These are phyloP conservation scores for Halictus rubicundus DNA, from an alignment of 1,140 invertebrate species.

Conservation along the genomic window DNA sequence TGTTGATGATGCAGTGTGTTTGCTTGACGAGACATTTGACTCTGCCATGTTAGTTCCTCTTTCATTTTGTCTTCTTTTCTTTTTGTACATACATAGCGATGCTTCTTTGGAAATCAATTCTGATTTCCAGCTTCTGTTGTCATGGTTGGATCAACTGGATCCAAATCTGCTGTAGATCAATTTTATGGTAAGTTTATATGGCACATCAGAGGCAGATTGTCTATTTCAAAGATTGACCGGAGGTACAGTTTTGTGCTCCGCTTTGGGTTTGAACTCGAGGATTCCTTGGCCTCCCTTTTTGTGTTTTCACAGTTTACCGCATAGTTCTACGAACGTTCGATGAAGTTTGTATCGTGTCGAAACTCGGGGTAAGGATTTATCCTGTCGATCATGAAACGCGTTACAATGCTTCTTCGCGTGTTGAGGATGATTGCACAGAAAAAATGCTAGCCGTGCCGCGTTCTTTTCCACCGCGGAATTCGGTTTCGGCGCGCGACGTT, in stretches of 20 bases:
- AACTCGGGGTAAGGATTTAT: background rate
- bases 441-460: background rate
- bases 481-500: background rate
- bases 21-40: background rate
- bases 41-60: background rate
- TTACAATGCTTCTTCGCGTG: background rate
- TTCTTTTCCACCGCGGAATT: background rate
- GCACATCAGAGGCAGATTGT: background rate
- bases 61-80: background rate
- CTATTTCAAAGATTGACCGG: background rate
- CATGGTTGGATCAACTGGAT: background rate
- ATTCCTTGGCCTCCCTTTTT: background rate
- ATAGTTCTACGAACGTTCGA: background rate
- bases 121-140: background rate
- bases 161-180: background rate
- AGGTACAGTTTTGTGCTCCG: background rate
- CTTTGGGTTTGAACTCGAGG: background rate
- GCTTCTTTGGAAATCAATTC: background rate
- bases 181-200: too few species aligned
- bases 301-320: background rate
- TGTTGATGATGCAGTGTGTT: constrained; percentile 1
- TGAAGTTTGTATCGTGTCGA: background rate
- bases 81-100: constrained; percentile 15
- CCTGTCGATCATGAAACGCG: background rate
- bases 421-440: constrained; percentile 25